These are phyloP conservation scores for Itoplectis maculator DNA, from an alignment of 2,888 invertebrate genomes.

Conservation along the genomic window DNA sequence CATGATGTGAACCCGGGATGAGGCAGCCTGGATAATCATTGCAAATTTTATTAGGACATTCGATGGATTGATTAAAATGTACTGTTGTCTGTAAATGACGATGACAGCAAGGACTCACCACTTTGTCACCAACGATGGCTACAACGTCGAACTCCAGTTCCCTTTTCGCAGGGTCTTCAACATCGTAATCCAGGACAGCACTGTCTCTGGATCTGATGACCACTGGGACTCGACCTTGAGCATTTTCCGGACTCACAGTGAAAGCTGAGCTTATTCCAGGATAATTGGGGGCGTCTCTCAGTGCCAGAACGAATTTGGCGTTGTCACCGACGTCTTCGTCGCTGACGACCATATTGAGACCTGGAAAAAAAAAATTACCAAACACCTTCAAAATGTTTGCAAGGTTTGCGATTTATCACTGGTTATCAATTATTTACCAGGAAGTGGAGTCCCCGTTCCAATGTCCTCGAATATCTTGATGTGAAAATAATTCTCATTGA, in stretches of 20 bases:
- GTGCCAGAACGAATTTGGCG: constrained; percentile 88
- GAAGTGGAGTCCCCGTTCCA: constrained; percentile 89
- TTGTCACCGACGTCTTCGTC: constrained; percentile 91
- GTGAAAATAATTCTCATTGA: constrained; percentile 88
- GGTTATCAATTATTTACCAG: constrained; percentile 78
- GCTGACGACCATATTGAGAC: constrained; percentile 90
- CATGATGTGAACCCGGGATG: constrained; percentile 87
- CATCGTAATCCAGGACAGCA: constrained; percentile 90
- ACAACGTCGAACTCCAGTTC: constrained; percentile 89
- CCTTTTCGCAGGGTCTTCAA: constrained; percentile 87
- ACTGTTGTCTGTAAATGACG: too few relatives aligned
- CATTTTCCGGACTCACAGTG: constrained; percentile 88
- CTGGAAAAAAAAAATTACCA: constrained; percentile 75
- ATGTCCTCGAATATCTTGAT: constrained; percentile 92
- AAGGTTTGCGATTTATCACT: neutral
- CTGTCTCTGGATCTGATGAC: constrained; percentile 90
- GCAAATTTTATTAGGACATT: constrained; percentile 8
- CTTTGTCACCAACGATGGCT: constrained; percentile 86
- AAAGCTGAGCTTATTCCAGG: constrained; percentile 81
- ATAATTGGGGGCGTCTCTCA: constrained; percentile 86
- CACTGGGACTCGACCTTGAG: constrained; percentile 91
- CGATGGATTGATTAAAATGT: neutral
- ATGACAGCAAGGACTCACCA: constrained; percentile 73
- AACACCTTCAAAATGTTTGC: neutral
- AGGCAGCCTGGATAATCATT: constrained; percentile 85